Evolutionary conservation across 2,113 vertebrate species (phyloP), one percentile per base, ranked within the genome.

Genomic region (Otolemur garnettii): DNA sequence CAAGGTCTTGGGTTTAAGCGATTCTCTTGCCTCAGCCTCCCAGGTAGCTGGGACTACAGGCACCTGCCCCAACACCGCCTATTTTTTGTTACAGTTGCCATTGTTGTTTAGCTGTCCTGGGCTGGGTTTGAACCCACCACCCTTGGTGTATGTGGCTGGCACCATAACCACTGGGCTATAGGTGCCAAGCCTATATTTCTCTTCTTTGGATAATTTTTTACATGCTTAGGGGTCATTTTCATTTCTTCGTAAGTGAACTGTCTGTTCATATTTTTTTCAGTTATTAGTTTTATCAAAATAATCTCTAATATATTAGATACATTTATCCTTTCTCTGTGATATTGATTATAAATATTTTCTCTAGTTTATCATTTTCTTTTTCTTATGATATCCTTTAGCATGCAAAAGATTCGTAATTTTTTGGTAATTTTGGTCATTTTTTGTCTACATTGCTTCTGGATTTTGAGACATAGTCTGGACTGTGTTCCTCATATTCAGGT

Each of bases 221-320:
- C 11, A 53, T 53, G 45, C 9, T 77, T 66, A 93, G 87, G 53
- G 72, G 30, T 18, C 2, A 33, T 42, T 88, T 93, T 79, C 35
- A 68, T 88, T 91, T 92, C 17, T 68, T 94, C 19, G 62, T 92
- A 55, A 28, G 15, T 96, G 38, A 82, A 72, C 14, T 91, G 12
- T 10, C 12, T 78, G 24, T 68, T 74, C 18, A 57, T 53, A 35
- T 62, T 93, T 97, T 94, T 78, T 74, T 74, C 26, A 42, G 2
- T 55, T 86, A n/a, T 28, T 68, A 1, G 77, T 69, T 68, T 80
- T 85, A 66, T 68, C 35, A 38, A 86, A 74, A 93, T 18, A 74
- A 80, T 21, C 18, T 85, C 50, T 84, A 21, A n/a, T 78, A 60
- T 84, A 53, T 81, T 90, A 88, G 38, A 38, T 28, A 30, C 80